Evolutionary conservation across 1,140 invertebrate genomes (phyloP).

Genomic region (Leptopilina boulardi): DNA sequence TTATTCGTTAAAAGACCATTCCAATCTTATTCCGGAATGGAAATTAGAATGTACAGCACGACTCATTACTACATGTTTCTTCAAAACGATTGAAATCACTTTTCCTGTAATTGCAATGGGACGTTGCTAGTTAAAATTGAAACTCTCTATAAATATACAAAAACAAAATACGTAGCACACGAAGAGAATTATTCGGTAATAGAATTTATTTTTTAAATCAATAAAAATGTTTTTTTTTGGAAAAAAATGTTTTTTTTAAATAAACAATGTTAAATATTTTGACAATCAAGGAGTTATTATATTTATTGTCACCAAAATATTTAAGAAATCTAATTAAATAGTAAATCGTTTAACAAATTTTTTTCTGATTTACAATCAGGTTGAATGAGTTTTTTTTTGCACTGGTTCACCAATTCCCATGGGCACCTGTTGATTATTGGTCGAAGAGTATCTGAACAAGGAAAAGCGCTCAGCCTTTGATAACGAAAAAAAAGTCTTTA

Average conservation of each 20-base stretch:
- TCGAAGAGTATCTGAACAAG: not conserved
- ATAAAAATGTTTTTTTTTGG: too few relatives aligned
- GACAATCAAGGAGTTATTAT: too few relatives aligned
- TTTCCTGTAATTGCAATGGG: not conserved
- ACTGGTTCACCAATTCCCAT: not conserved
- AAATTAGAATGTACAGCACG: conserved; percentile 12
- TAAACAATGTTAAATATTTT: too few relatives aligned
- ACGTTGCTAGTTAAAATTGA: not conserved
- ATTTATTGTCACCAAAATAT: too few relatives aligned
- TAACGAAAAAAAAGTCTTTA: not conserved
- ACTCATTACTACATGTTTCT: conserved; percentile 22
- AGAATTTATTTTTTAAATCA: too few relatives aligned
- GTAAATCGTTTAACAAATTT: not conserved
- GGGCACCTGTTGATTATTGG: conserved; percentile 20
- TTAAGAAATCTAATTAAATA: not conserved
- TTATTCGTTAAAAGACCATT: conserved; percentile 28
- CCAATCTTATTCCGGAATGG: conserved; percentile 4
- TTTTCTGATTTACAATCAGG: not conserved
- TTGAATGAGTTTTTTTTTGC: not conserved
- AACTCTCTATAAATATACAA: too few relatives aligned
- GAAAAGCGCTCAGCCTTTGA: not conserved
- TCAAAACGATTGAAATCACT: not conserved
- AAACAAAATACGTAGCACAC: too few relatives aligned
- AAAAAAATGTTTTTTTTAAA: too few relatives aligned
- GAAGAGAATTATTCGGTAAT: too few relatives aligned